phyloP scores from a whole-genome alignment of 1,140 invertebrate species.

The Aphaenogaster rudis region DNA sequence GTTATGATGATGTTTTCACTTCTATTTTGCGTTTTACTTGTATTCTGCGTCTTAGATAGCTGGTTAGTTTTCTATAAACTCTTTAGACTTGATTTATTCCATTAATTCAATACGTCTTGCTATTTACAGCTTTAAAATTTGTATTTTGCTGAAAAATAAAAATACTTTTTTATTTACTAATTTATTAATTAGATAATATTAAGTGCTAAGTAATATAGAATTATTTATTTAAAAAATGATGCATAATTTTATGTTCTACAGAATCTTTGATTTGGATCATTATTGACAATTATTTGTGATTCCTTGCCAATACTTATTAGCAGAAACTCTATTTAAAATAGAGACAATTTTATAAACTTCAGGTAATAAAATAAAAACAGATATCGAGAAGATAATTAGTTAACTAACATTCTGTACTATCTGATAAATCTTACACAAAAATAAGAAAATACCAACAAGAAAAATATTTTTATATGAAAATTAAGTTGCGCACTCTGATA shows the following conservation, averaged over 20 bases:
- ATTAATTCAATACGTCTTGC: not conserved
- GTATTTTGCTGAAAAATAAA: slow-evolving; percentile 1
- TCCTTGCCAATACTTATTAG: no score
- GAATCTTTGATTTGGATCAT: not conserved
- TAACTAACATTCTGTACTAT: no score
- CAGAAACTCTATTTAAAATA: no score
- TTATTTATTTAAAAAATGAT: not conserved
- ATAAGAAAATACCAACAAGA: no score
- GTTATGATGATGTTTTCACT: not conserved
- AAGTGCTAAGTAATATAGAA: not conserved
- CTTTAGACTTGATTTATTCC: not conserved
- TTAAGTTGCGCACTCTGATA: no score
- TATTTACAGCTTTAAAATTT: not conserved
- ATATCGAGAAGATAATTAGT: no score
- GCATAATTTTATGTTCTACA: not conserved
- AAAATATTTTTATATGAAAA: no score
- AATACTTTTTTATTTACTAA: not conserved
- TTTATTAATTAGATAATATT: not conserved
- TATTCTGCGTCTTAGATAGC: not conserved
- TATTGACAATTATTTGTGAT: no score
- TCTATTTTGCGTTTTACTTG: not conserved
- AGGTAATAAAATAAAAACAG: no score
- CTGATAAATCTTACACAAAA: no score
- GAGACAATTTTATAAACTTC: no score
- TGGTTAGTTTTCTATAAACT: not conserved